Percentiles rank a stretch among this genome's conserved stretches.
These are phyloP conservation scores for Agonopterix subpropinquella DNA, from an alignment of 2,888 invertebrate genomes.

Conservation along the genomic window DNA sequence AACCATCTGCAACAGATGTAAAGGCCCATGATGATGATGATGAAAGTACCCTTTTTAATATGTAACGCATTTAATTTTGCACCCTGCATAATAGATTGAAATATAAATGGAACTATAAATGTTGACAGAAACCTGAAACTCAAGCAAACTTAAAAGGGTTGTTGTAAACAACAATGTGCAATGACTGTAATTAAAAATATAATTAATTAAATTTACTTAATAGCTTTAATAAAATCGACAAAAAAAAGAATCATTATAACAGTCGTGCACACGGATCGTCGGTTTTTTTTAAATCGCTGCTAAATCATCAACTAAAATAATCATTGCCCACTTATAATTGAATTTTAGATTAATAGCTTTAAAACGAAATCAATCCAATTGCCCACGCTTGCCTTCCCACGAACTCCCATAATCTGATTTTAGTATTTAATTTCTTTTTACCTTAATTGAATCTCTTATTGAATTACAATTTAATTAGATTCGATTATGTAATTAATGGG, in stretches of 20 bases:
- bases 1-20: too few relatives aligned
- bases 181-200: too few relatives aligned
- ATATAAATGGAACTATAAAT: too few relatives aligned
- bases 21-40: too few relatives aligned
- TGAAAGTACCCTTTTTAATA: too few relatives aligned
- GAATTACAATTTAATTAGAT: conserved; percentile 60
- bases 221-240: too few relatives aligned
- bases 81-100: too few relatives aligned
- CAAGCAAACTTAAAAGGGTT: too few relatives aligned
- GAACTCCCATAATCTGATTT: conserved; percentile 9
- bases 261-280: conserved; percentile 24
- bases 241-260: too few relatives aligned
- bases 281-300: conserved; percentile 39
- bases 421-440: conserved; percentile 9
- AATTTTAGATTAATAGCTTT: conserved; percentile 64
- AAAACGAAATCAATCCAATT: conserved; percentile 24
- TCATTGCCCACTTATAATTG: conserved; percentile 38
- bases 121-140: too few relatives aligned
- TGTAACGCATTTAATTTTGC: too few relatives aligned
- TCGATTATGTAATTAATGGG: conserved; percentile 50
- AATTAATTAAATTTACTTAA: not conserved
- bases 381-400: conserved; percentile 30
- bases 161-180: too few relatives aligned
- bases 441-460: conserved; percentile 52
- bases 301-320: conserved; percentile 41